Conservation (phyloP, 2,113 vertebrate species). For the Edolisoma coerulescens region DNA sequence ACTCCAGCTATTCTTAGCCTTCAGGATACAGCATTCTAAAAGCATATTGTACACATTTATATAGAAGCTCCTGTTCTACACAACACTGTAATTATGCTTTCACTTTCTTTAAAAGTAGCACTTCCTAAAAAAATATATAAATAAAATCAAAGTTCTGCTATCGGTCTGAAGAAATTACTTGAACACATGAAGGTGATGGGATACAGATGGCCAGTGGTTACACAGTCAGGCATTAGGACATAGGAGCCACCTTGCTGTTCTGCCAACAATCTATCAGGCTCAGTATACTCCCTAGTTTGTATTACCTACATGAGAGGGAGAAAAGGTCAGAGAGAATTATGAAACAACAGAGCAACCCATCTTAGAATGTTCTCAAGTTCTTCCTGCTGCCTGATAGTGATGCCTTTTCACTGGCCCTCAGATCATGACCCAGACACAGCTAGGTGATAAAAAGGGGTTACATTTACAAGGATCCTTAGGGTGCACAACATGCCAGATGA, state of each 20-base stretch:
- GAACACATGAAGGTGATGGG: background rate
- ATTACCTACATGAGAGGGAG: background rate
- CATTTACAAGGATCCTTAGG: background rate
- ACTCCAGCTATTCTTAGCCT: background rate
- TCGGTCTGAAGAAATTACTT: background rate
- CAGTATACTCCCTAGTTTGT: background rate
- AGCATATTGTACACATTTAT: background rate
- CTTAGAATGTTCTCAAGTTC: background rate
- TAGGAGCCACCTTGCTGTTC: background rate
- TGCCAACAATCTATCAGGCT: background rate
- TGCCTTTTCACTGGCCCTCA: background rate
- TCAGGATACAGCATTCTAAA: background rate
- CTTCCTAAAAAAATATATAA: background rate
- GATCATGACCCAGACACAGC: rapidly evolving
- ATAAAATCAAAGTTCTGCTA: background rate
- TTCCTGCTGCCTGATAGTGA: background rate
- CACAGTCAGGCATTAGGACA: background rate
- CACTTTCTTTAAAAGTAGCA: background rate
- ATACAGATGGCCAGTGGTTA: background rate
- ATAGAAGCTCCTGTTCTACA: background rate
- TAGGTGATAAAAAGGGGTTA: background rate
- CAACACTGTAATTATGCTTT: background rate
- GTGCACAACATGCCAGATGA: background rate
- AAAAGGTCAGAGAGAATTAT: background rate
- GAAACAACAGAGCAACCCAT: background rate